phyloP scores from a whole-genome alignment of 2,888 invertebrate species.

The Boloria selene region DNA sequence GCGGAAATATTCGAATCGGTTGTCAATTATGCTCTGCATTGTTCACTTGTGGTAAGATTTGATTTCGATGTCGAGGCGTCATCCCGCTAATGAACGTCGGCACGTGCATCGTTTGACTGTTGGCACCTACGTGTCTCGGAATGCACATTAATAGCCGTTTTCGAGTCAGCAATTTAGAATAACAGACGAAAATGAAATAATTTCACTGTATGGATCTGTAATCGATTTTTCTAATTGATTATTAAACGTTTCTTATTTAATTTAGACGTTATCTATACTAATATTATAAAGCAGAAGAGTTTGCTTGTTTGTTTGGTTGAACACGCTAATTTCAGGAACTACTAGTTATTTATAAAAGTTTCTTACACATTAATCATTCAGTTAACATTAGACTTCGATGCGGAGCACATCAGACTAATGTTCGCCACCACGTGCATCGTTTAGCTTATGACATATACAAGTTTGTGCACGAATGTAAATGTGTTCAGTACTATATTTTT shows the following conservation, averaged over 20 bases:
- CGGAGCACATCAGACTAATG: conserved; percentile 13
- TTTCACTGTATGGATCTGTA: neutral
- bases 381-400: conserved; percentile 7
- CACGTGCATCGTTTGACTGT: conserved; percentile 55
- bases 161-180: neutral
- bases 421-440: conserved; percentile 15
- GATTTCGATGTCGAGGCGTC: conserved; percentile 69
- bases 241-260: no score
- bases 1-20: conserved; percentile 17
- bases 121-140: conserved; percentile 51
- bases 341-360: no score
- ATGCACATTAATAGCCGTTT: conserved; percentile 19
- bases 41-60: conserved; percentile 55
- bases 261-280: no score
- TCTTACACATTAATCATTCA: neutral
- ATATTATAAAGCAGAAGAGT: no score
- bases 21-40: conserved; percentile 42
- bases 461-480: conserved; percentile 4
- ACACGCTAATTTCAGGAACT: no score
- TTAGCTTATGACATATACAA: conserved; percentile 17
- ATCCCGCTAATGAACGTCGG: conserved; percentile 63
- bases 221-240: neutral
- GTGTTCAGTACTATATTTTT: neutral
- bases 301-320: no score
- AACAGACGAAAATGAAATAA: neutral